Evolutionary conservation across 2,888 invertebrate species (phyloP).

Genomic region (Megalurothrips usitatus): DNA sequence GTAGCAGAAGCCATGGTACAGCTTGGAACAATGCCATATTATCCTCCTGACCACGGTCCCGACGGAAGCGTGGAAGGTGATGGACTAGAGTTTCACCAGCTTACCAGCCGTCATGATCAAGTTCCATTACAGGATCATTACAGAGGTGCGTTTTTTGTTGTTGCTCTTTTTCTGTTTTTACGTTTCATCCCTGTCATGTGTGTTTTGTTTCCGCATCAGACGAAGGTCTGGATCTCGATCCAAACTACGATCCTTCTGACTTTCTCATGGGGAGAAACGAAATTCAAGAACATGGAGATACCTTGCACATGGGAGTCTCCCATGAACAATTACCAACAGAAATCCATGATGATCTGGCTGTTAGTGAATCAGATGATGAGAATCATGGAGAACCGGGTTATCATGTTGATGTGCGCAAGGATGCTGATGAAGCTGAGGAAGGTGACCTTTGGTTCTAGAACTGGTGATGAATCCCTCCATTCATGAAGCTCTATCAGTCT

Average conservation of each 20-base stretch:
- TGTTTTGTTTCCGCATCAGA: conserved; percentile 48
- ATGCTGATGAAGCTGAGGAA: conserved; percentile 7
- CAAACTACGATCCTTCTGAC: conserved; percentile 82
- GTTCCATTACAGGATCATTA: background rate
- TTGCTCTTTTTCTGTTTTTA: no score
- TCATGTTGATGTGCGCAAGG: conserved; percentile 31
- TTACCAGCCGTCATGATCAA: conserved; percentile 41
- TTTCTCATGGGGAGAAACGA: conserved; percentile 56
- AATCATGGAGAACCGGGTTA: conserved; percentile 38
- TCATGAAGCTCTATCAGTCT: no score
- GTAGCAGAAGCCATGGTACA: conserved; percentile 48
- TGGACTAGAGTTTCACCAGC: conserved; percentile 38
- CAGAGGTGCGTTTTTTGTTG: background rate
- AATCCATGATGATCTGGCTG: conserved; percentile 69
- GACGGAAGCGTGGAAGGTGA: conserved; percentile 15
- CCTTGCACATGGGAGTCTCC: conserved; percentile 31
- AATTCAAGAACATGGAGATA: conserved; percentile 34
- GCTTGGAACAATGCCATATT: conserved; percentile 59
- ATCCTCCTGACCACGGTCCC: conserved; percentile 44
- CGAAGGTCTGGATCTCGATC: conserved; percentile 71
- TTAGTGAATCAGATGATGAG: conserved; percentile 73
- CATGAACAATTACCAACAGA: conserved; percentile 43
- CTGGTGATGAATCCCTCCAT: background rate
- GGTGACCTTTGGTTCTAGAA: background rate
- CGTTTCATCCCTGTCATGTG: no score